Evolutionary conservation across 2,797 vertebrate genomes (phyloP), one percentile per base, ranked within the genome.

Genomic region (Mus minutoides): DNA sequence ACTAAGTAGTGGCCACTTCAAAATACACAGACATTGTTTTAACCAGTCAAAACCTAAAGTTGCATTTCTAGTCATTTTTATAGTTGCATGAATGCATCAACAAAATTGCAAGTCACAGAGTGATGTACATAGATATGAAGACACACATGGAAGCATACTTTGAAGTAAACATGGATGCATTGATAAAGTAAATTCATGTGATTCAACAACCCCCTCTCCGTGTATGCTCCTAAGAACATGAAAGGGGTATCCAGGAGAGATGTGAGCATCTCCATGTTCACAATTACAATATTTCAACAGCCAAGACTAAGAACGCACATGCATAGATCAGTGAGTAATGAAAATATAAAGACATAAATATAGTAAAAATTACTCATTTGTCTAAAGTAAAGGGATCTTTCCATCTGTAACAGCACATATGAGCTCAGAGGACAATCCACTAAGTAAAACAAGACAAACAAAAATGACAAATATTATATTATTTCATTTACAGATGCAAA

Each of bases 181-280:
- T 77, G 54, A 91, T 67, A 94, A 94, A 92, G 90, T 85, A 89
- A 78, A 40, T 58, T 83, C 31, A 64, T 6, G 11, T 73, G 17
- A 60, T 29, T 10, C 3, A 84, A 26, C 17, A 83, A 54, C 43
- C 10, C 16, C 8, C 37, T 3, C 52, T 80, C 54, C 77, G 26
- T 11, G 26, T 46, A 56, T 21, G 8, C 22, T 56, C 2, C 13
- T 19, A 52, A 77, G 29, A 6, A 17, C 1, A 31, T 7, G 22
- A 76, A 60, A 76, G 37, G 14, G 67, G 3, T 21, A 67, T 37
- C 29, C 71, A 31, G 40, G 71, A 82, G 60, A 76, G 49, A 77
- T 60, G 8, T 19, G 0, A 13, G 2, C 10, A 62, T 5, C 58
- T 60, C 16, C 12, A 21, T 58, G 9, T 60, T 76, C 16, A 40